Evolutionary conservation across 2,113 vertebrate genomes (phyloP).

Genomic region (Anoura caudifer): DNA sequence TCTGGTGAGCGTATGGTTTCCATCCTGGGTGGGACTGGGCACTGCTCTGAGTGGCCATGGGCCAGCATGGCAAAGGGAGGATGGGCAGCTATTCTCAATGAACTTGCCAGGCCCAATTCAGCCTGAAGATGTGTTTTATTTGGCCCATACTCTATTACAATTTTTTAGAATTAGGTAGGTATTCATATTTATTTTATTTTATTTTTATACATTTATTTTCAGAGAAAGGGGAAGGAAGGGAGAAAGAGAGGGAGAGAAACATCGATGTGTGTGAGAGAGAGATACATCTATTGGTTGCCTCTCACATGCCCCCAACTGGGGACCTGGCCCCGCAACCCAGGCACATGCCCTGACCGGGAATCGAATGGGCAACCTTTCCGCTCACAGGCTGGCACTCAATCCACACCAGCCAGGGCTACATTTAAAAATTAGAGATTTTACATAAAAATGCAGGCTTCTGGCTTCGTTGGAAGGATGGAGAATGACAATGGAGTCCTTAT

Average conservation of each 20-base stretch:
- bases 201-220: no score
- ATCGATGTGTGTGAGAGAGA: no score
- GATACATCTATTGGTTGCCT: no score
- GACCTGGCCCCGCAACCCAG: no score
- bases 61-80: neutral
- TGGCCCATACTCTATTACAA: neutral
- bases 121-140: neutral
- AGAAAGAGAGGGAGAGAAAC: no score
- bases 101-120: neutral
- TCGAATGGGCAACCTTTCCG: no score
- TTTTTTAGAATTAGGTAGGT: neutral
- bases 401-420: no score
- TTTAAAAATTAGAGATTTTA: neutral
- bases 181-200: neutral
- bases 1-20: neutral
- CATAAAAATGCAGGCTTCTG: neutral
- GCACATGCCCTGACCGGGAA: no score
- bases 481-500: neutral
- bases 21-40: neutral
- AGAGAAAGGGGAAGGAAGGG: no score
- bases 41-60: no score
- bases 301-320: no score
- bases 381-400: no score
- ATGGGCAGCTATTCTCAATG: neutral
- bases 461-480: neutral